Conservation (phyloP, 2,797 vertebrate genomes). For the Notoglanidium macrostoma region DNA sequence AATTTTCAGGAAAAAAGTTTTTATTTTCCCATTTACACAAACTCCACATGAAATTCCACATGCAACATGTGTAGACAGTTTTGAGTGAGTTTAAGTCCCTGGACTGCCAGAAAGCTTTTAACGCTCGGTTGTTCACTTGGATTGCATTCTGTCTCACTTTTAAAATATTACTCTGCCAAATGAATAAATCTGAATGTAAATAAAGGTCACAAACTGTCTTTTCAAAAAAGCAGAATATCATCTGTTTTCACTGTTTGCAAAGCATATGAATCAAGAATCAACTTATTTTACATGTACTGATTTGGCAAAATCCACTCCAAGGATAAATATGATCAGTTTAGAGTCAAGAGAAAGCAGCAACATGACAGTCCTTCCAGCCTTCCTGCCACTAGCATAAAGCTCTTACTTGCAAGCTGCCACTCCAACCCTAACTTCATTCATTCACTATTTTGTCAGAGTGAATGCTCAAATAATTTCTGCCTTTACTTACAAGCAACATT, state of each 20-base stretch:
- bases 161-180: background rate
- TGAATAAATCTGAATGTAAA: background rate
- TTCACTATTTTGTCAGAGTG: background rate
- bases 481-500: background rate
- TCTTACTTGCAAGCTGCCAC: background rate
- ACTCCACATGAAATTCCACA: background rate
- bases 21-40: constrained; percentile 12
- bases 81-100: background rate
- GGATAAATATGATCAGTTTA: background rate
- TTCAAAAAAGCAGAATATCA: background rate
- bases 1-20: background rate
- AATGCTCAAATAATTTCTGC: background rate
- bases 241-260: background rate
- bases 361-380: background rate
- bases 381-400: background rate
- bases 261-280: background rate
- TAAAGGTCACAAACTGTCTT: background rate
- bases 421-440: background rate
- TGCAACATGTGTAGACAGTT: background rate
- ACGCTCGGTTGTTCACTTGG: background rate
- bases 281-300: background rate
- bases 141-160: background rate
- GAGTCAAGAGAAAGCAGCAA: background rate
- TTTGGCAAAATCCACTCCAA: constrained; percentile 2
- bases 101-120: background rate